phyloP scores from a whole-genome alignment of 2,888 invertebrate genomes.

The Drosophila heteroneura region DNA sequence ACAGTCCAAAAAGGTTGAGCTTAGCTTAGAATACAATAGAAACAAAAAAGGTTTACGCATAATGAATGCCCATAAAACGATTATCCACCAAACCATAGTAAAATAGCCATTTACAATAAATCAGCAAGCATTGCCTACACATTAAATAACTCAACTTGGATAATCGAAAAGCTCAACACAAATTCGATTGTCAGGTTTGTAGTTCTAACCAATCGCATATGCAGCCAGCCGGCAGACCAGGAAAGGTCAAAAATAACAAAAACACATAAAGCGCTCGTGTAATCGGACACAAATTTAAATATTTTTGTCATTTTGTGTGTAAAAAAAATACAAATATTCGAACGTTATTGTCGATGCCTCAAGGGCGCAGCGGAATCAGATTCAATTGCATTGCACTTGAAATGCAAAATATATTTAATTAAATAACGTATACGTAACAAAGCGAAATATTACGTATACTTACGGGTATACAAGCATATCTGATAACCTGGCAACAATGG shows the following conservation, averaged over 20 bases:
- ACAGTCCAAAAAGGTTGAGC: not conserved
- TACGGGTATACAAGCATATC: slow-evolving; percentile 25
- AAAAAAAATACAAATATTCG: slow-evolving; percentile 34
- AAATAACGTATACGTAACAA: slow-evolving; percentile 61
- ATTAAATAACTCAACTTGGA: slow-evolving; percentile 47
- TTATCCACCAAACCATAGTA: slow-evolving; percentile 10
- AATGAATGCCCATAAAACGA: slow-evolving; percentile 15
- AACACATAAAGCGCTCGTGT: slow-evolving; percentile 50
- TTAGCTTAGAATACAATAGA: not conserved
- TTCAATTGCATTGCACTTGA: slow-evolving; percentile 72
- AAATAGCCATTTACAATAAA: slow-evolving; percentile 31
- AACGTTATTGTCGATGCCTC: slow-evolving; percentile 49
- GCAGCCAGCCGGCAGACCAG: slow-evolving; percentile 19
- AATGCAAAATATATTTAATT: slow-evolving; percentile 69
- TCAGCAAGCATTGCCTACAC: slow-evolving; percentile 31
- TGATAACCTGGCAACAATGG: slow-evolving; percentile 77
- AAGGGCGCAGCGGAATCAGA: slow-evolving; percentile 60
- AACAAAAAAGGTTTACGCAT: not conserved
- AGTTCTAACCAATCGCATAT: slow-evolving; percentile 5
- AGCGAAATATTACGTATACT: slow-evolving; percentile 66
- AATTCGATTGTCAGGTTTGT: slow-evolving; percentile 35
- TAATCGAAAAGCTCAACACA: slow-evolving; percentile 31
- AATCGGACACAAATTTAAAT: slow-evolving; percentile 71
- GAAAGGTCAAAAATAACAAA: slow-evolving; percentile 54
- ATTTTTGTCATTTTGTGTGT: slow-evolving; percentile 61